Evolutionary conservation across 92 coral and sea anemone genomes (phyloP).

Genomic region (Epizoanthus rinbou): DNA sequence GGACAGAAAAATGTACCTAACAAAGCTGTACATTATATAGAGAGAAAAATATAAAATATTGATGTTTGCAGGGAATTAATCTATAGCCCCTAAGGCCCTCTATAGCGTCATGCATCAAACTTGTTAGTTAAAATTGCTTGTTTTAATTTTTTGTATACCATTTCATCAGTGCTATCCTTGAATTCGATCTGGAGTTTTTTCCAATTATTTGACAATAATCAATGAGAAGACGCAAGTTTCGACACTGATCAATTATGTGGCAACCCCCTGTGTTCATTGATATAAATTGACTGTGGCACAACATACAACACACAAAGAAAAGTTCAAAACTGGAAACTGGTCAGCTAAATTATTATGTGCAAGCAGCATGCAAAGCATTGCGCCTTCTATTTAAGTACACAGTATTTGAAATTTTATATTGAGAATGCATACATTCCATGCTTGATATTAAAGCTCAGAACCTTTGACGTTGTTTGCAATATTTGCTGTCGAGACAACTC

Average conservation of each 20-base stretch:
- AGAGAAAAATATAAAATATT: neutral
- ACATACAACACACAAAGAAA: neutral
- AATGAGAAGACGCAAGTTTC: slow-evolving; percentile 16
- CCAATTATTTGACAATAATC: neutral
- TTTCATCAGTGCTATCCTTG: no score
- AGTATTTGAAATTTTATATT: slow-evolving; percentile 36
- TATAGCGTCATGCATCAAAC: no score
- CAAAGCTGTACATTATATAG: neutral
- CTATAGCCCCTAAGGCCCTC: no score
- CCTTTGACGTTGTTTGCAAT: slow-evolving; percentile 2
- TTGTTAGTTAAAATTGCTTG: no score
- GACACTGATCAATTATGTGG: slow-evolving; percentile 5
- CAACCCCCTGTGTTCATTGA: neutral
- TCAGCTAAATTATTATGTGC: slow-evolving; percentile 33
- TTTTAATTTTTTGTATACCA: no score
- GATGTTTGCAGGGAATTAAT: no score
- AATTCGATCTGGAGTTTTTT: no score
- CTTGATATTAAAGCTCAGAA: slow-evolving; percentile 37
- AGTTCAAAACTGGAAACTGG: neutral
- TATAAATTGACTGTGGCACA: neutral
- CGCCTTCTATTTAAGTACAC: slow-evolving; percentile 37
- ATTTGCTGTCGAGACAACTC: slow-evolving; percentile 18
- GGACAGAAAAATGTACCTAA: no score
- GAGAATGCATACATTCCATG: slow-evolving; percentile 37
- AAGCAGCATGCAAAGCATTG: slow-evolving; percentile 36